Conservation (phyloP, 2,113 vertebrate genomes). For the Pluvianellus socialis region DNA sequence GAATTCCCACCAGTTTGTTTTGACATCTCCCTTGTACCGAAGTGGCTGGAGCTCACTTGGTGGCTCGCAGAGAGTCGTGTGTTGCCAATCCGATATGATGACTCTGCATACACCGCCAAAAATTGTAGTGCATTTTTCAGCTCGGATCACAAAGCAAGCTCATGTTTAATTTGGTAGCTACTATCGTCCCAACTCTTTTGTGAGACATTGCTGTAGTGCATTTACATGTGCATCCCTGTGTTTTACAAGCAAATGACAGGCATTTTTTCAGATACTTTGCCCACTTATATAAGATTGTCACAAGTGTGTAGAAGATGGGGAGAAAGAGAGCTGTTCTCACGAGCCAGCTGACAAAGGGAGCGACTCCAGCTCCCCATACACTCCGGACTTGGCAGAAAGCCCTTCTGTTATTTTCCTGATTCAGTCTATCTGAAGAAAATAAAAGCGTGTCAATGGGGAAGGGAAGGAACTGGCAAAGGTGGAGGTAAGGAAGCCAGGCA, state of each 20-base stretch:
- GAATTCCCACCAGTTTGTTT: constrained; percentile 64
- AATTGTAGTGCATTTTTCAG: constrained; percentile 66
- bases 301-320: not conserved
- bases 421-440: not conserved
- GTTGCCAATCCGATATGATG: constrained; percentile 71
- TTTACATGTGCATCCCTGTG: constrained; percentile 55
- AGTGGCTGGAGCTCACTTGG: constrained; percentile 68
- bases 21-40: constrained; percentile 71
- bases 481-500: constrained; percentile 3
- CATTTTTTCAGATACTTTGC: constrained; percentile 1
- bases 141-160: constrained; percentile 66
- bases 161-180: constrained; percentile 74
- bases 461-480: not conserved
- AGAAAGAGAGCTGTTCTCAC: constrained; percentile 34
- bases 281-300: constrained; percentile 46
- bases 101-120: constrained; percentile 70
- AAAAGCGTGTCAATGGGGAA: not conserved
- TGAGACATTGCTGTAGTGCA: constrained; percentile 59
- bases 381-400: not conserved
- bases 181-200: constrained; percentile 54
- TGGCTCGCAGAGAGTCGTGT: constrained; percentile 31
- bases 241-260: constrained; percentile 34
- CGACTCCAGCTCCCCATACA: not conserved
- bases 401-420: constrained; percentile 5
- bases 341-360: constrained; percentile 43